Evolutionary conservation across 2,888 invertebrate species (phyloP), one percentile per base, ranked within the genome.

Genomic region (Apodemia duryi): DNA sequence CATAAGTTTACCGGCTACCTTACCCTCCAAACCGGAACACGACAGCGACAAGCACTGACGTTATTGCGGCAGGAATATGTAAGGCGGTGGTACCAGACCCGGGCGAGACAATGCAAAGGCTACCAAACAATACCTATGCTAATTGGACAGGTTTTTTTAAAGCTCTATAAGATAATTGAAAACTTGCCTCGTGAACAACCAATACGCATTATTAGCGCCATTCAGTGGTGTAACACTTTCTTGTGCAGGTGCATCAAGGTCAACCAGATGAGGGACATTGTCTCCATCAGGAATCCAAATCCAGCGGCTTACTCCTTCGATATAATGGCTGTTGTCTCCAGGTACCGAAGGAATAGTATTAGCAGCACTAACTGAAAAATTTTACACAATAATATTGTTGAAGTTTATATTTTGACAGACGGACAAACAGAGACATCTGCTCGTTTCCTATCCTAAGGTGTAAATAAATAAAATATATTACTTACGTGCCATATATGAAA

Each of bases 261-360:
- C 90, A 6, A 88, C 86, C 1, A 91, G 75, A 0, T 78, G 74
- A 0, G 85, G 83, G 0, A 72, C 73, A 1, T 84, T 87, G 0
- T 86, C 77, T n/a, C 83, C 82, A 73, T 91, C 84, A 2, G 87
- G 84, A 82, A 91, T 88, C 88, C 89, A 91, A 64, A 91, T 79
- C 72, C 86, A 91, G 1, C 84, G 85, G 71, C 88, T 88, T 63
- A 80, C 77, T 0, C 90, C 90, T 70, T 89, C 88, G 5, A 86
- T 83, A 74, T 90, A 91, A 72, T 86, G 81, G 67, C 85, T 87
- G 68, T 91, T 91, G 68, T 89, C 87, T 38, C 86, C 85, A 13
- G 89, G 88, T 29, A 82, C 65, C 9, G 71, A 29, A 21, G 84
- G 82, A 29, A 84, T 73, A 11, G 78, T 78, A 62, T 70, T 72